Conservation (phyloP, 2,113 vertebrate genomes). For the Rhinopithecus roxellana region DNA sequence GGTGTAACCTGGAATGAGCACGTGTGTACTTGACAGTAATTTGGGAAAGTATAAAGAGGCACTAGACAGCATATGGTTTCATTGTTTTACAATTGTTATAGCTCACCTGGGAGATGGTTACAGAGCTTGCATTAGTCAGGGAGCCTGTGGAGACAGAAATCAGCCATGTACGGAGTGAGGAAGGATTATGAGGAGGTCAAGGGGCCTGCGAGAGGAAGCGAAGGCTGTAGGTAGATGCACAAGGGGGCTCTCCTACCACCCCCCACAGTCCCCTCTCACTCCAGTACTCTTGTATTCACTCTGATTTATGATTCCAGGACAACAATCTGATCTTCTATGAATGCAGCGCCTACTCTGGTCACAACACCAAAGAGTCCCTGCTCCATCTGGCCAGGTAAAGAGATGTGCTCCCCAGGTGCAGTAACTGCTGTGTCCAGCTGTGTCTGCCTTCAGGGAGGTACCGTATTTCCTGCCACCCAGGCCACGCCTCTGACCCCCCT, state of each 20-base stretch:
- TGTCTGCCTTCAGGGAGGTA: rapidly evolving
- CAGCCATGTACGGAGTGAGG: rapidly evolving
- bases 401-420: not conserved
- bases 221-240: not conserved
- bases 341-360: slow-evolving; percentile 92
- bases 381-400: slow-evolving; percentile 92
- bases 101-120: not conserved
- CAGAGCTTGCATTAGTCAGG: not conserved
- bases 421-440: not conserved
- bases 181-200: not conserved
- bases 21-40: rapidly evolving
- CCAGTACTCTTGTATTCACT: not conserved
- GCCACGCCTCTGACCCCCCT: not conserved
- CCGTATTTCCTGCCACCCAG: not conserved
- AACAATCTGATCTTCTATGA: slow-evolving; percentile 91
- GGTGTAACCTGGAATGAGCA: not conserved
- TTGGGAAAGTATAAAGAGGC: not conserved
- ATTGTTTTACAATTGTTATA: rapidly evolving
- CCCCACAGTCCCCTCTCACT: rapidly evolving
- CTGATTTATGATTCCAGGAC: slow-evolving; percentile 83
- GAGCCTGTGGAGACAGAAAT: not conserved
- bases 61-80: rapidly evolving
- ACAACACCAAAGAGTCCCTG: slow-evolving; percentile 87
- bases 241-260: no score
- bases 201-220: not conserved